Base-by-base conservation (phyloP, 1,140 invertebrate species). In the Hyles euphorbiae region DNA sequence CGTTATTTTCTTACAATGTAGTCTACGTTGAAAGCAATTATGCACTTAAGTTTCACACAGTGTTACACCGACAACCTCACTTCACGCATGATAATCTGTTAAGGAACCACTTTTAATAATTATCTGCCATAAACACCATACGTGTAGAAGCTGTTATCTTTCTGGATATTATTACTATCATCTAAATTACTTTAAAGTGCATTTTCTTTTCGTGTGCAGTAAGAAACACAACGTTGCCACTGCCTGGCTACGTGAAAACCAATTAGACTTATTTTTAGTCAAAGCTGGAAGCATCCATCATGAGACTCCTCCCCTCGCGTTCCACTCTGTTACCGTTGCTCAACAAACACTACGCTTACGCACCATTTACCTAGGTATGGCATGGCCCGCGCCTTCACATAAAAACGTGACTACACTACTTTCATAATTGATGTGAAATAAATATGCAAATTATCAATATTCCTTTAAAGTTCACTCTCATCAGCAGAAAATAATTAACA, bases 251-350 rank as follows among this genome's bases (percentile, higher is more conserved):
- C 74, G 77, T 73, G 76, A 77, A 81, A 78, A 76, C 78, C 78
- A 83, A 83, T 83, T 83, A 83, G 76, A 74, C 72, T 68, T 76
- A 70, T 79, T 83, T 56, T 83, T 81, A 70, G 74, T 72, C 62
- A 70, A 72, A 74, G 69, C 60, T 56, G 53, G 65, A 61, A 74
- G 73, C 76, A 83, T 83, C 75, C 74, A 80, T 83, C 81, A 83
- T 67, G 32, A 61, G 43, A 62, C 75, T 75, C 72, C 81, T 73
- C 81, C 81, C 74, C 43, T 12, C 10, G 10, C 67, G 75, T 79
- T 79, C 72, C 81, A 68, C 70, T 74, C 61, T 66, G 68, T 66
- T 79, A 72, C 55, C 61, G 53, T 63, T 54, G 9, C 36, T 22
- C 51, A 54, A 65, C 50, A 58, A 53, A 47, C 12, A 12, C 32